Evolutionary conservation across 2,888 invertebrate species (phyloP).

Genomic region (Nemurella pictetii): DNA sequence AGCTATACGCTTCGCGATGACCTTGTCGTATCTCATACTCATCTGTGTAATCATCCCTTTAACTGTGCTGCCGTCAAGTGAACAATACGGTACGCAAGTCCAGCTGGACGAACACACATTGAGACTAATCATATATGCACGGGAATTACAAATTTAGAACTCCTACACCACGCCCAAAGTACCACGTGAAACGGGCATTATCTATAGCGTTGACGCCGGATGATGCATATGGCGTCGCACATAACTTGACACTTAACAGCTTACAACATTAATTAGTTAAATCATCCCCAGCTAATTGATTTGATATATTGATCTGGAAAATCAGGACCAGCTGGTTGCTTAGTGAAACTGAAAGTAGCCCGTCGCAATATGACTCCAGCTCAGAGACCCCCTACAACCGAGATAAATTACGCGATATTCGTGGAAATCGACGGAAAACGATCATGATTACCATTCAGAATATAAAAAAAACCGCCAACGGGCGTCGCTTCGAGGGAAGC

Average conservation of each 20-base stretch:
- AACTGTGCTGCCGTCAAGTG: neutral
- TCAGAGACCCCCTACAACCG: too few relatives aligned
- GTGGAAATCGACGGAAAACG: neutral
- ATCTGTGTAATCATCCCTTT: slow-evolving; percentile 9
- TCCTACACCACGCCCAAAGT: neutral
- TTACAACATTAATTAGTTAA: neutral
- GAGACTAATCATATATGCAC: slow-evolving; percentile 10
- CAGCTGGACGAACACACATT: neutral
- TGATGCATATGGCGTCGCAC: neutral
- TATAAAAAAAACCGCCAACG: neutral
- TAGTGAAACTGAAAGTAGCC: too few relatives aligned
- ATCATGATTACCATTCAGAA: neutral
- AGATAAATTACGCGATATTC: too few relatives aligned
- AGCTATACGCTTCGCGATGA: neutral
- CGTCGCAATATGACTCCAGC: too few relatives aligned
- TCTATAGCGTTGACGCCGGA: neutral
- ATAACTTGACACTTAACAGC: neutral
- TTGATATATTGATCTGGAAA: neutral
- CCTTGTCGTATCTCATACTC: slow-evolving; percentile 1
- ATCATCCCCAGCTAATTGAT: neutral
- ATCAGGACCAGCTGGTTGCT: too few relatives aligned
- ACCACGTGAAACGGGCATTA: neutral
- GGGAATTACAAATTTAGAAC: neutral
- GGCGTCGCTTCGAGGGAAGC: neutral
- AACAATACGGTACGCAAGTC: slow-evolving; percentile 4